Evolutionary conservation across 2,888 invertebrate genomes (phyloP).

Genomic region (Sesia bembeciformis): DNA sequence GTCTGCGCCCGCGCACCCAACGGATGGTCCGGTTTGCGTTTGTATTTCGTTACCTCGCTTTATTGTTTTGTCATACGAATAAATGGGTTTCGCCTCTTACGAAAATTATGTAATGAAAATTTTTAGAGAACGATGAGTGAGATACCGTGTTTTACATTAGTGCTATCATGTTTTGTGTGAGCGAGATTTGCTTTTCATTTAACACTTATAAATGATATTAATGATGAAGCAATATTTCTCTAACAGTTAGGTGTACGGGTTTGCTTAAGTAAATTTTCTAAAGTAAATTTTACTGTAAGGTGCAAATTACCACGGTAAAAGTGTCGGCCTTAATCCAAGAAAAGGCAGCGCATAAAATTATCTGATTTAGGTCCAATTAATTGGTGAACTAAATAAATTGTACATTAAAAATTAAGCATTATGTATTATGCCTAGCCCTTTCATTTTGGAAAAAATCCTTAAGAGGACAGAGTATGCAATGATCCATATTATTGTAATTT

Average conservation of each 20-base stretch:
- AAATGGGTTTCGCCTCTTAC: slow-evolving; percentile 31
- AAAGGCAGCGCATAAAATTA: too few species aligned
- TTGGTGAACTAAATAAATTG: too few species aligned
- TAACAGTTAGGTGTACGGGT: background rate
- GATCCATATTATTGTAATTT: too few species aligned
- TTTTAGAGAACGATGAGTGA: slow-evolving; percentile 1
- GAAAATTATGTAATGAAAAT: slow-evolving; percentile 45
- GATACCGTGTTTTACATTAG: background rate
- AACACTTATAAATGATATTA: background rate
- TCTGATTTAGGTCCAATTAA: too few species aligned
- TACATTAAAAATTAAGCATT: too few species aligned
- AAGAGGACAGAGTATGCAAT: too few species aligned
- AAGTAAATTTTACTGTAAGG: too few species aligned
- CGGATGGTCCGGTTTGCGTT: slow-evolving; percentile 60
- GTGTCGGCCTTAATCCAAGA: too few species aligned
- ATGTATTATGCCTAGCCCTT: too few species aligned
- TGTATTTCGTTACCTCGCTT: slow-evolving; percentile 46
- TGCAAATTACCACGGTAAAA: too few species aligned
- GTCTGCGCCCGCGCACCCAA: slow-evolving; percentile 51
- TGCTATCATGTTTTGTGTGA: background rate
- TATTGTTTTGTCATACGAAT: slow-evolving; percentile 49
- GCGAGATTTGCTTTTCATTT: background rate
- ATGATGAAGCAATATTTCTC: background rate
- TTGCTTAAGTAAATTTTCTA: too few species aligned
- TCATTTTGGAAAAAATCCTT: too few species aligned